Conservation (phyloP, 1,140 invertebrate genomes). For the Diploscapter pachys region DNA sequence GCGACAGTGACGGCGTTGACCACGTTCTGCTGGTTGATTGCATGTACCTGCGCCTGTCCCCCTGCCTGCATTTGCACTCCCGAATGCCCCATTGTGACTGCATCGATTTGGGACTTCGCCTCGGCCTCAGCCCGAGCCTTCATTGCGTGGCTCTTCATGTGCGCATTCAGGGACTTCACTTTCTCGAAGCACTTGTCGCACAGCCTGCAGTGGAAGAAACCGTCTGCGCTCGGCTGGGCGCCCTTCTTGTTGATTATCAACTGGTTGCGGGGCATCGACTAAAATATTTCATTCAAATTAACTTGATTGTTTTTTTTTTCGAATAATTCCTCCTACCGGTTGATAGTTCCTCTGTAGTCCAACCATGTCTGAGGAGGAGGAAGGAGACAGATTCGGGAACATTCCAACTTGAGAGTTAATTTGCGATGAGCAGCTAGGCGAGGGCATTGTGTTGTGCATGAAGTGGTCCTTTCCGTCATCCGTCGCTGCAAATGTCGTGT, state of each 20-base stretch:
- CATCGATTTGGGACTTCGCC: constrained; percentile 43
- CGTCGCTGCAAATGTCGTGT: constrained; percentile 6
- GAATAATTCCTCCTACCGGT: constrained; percentile 5
- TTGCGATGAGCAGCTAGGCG: background rate
- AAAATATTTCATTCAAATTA: background rate
- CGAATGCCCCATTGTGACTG: background rate
- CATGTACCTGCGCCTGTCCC: constrained; percentile 1
- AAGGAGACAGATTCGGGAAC: constrained; percentile 8
- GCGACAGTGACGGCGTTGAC: constrained; percentile 12
- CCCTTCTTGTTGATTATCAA: constrained; percentile 46
- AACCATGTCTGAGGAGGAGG: background rate
- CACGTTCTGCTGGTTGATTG: constrained; percentile 12
- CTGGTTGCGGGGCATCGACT: constrained; percentile 20
- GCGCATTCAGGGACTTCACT: constrained; percentile 57
- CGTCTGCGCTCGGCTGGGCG: constrained; percentile 57
- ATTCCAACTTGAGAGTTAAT: background rate
- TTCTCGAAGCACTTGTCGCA: constrained; percentile 58
- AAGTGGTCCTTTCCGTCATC: constrained; percentile 16
- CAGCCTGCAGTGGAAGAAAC: constrained; percentile 57
- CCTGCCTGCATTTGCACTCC: constrained; percentile 2
- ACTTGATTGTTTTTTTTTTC: background rate
- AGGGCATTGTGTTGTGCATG: constrained; percentile 15
- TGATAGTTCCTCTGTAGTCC: constrained; percentile 31
- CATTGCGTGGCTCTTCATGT: constrained; percentile 59
- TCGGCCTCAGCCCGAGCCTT: constrained; percentile 57